A percentile compares a stretch with the other conserved stretches of the same genome.
Conservation (phyloP, 2,797 vertebrate genomes). For the Cheirogaleus major region DNA sequence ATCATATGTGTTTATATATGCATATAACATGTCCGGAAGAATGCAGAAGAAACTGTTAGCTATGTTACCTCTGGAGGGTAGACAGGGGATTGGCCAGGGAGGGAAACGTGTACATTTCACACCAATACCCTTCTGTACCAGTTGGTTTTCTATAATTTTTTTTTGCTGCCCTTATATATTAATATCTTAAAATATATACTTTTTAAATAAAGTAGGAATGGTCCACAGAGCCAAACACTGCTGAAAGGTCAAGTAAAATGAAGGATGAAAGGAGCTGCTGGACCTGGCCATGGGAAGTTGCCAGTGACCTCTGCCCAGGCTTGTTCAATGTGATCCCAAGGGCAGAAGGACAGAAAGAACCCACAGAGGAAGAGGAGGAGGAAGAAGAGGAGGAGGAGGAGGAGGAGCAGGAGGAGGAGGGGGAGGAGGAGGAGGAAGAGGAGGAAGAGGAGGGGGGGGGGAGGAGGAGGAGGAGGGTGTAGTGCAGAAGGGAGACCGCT, state of each 20-base stretch:
- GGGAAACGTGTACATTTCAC: too few species aligned
- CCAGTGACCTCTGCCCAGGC: neutral
- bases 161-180: neutral
- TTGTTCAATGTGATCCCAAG: fast-evolving
- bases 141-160: fast-evolving
- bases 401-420: fast-evolving
- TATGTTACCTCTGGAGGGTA: fast-evolving
- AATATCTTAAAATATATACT: neutral
- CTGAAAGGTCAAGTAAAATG: neutral
- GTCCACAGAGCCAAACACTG: neutral
- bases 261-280: neutral
- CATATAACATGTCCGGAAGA: fast-evolving
- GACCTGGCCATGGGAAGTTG: neutral
- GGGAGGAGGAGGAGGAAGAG: neutral
- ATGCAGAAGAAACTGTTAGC: fast-evolving
- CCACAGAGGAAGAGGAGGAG: neutral
- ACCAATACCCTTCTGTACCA: neutral
- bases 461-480: too few species aligned
- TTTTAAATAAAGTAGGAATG: neutral
- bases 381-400: too few species aligned
- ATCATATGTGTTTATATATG: fast-evolving
- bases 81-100: neutral
- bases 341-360: neutral
- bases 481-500: neutral
- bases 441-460: too few species aligned